Conservation (phyloP, 37 sponge, comb jelly and placozoan species). For the Cliona cf. orientalis region DNA sequence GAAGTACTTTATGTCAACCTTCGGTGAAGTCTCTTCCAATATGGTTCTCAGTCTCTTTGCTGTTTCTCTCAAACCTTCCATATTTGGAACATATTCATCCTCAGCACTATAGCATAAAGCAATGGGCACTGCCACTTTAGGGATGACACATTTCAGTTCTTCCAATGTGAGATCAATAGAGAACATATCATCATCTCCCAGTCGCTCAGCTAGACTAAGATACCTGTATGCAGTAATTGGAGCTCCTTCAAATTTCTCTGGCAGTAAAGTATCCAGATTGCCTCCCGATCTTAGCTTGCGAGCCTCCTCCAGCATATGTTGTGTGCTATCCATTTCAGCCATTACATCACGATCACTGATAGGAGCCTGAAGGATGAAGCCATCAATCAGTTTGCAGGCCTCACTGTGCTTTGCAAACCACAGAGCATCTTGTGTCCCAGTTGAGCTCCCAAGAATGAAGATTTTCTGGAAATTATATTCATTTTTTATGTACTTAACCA, state of each 20-base stretch:
- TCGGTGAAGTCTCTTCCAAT: slow-evolving; percentile 1
- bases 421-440: slow-evolving; percentile 53
- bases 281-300: slow-evolving; percentile 7
- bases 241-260: slow-evolving; percentile 17
- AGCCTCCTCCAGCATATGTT: slow-evolving; percentile 38
- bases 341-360: slow-evolving; percentile 59
- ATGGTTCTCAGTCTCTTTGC: slow-evolving; percentile 47
- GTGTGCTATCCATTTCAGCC: neutral
- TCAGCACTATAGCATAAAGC: slow-evolving; percentile 33
- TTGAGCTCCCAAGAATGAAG: slow-evolving; percentile 45
- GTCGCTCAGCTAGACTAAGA: slow-evolving; percentile 53
- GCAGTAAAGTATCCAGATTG: slow-evolving; percentile 13
- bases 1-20: slow-evolving; percentile 35
- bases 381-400: slow-evolving; percentile 1
- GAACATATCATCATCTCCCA: slow-evolving; percentile 67
- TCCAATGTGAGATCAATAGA: slow-evolving; percentile 43
- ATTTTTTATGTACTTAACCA: slow-evolving; percentile 20
- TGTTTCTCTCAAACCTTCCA: slow-evolving; percentile 8
- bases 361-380: slow-evolving; percentile 43
- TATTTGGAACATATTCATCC: slow-evolving; percentile 62
- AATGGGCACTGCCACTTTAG: slow-evolving; percentile 37
- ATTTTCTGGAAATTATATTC: slow-evolving; percentile 22
- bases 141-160: slow-evolving; percentile 42
- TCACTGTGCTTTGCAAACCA: slow-evolving; percentile 37
- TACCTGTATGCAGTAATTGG: slow-evolving; percentile 56